Evolutionary conservation across 2,888 invertebrate species (phyloP).

Genomic region (Autographa pulchrina): DNA sequence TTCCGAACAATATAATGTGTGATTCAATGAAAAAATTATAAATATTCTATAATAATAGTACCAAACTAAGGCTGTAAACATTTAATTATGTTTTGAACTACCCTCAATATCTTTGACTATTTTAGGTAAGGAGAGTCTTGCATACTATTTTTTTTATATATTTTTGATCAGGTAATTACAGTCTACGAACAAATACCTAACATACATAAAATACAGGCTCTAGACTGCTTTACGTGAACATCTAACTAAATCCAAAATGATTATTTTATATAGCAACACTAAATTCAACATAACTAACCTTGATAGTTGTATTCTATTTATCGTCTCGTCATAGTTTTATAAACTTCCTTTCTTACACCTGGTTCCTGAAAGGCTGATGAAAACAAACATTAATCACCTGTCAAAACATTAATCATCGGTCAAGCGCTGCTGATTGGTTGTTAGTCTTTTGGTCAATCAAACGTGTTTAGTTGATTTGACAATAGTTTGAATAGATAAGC

Average conservation of each 20-base stretch:
- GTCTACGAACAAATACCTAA: slow-evolving; percentile 1
- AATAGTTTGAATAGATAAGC: too few relatives aligned
- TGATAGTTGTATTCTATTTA: slow-evolving; percentile 3
- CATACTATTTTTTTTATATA: neutral
- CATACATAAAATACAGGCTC: neutral
- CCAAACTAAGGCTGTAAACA: neutral
- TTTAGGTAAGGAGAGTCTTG: neutral
- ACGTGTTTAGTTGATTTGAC: too few relatives aligned
- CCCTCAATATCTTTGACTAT: neutral
- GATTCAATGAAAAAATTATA: neutral
- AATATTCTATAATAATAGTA: neutral
- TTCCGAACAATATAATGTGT: too few relatives aligned
- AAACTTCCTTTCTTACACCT: slow-evolving; percentile 27
- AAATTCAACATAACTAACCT: slow-evolving; percentile 6
- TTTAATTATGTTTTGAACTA: neutral
- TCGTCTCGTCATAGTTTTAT: slow-evolving; percentile 20
- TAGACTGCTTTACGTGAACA: neutral
- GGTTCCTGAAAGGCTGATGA: neutral
- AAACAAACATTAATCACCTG: too few relatives aligned
- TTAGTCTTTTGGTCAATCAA: too few relatives aligned
- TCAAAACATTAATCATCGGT: too few relatives aligned
- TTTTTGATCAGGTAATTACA: neutral
- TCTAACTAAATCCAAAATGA: neutral
- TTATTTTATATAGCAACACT: slow-evolving; percentile 8
- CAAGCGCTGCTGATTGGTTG: too few relatives aligned